These are phyloP conservation scores for Mus musculus DNA, from an alignment of 2,113 vertebrate species.

Conservation along the genomic window DNA sequence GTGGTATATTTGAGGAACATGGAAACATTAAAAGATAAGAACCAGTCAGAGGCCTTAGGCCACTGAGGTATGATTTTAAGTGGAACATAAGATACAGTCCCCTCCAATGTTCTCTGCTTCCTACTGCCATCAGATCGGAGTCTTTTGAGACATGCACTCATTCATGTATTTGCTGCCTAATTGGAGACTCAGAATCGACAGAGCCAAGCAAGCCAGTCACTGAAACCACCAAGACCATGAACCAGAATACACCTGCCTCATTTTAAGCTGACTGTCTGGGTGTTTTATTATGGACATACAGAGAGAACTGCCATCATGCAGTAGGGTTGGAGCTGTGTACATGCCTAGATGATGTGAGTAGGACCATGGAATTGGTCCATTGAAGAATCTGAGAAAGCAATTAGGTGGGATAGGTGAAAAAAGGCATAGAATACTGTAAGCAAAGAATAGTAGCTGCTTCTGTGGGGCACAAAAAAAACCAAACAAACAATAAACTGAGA, in stretches of 20 bases:
- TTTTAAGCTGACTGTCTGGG: background rate
- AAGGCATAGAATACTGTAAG: background rate
- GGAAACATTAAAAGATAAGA: background rate
- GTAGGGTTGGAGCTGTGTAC: background rate
- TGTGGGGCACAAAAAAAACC: background rate
- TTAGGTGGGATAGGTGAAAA: background rate
- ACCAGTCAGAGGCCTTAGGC: background rate
- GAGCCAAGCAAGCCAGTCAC: background rate
- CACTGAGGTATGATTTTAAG: no score
- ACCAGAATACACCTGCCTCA: background rate
- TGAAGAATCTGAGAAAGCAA: background rate
- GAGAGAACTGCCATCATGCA: background rate
- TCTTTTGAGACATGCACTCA: background rate
- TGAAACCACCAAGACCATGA: background rate
- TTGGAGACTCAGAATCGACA: background rate
- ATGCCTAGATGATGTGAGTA: background rate
- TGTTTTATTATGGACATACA: background rate
- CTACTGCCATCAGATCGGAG: background rate
- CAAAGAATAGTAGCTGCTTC: background rate
- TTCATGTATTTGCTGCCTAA: no score
- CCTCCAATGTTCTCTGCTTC: background rate
- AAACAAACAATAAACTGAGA: background rate
- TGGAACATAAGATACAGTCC: no score
- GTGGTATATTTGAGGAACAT: background rate
- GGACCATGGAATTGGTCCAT: background rate